phyloP scores from a whole-genome alignment of 1,140 invertebrate species.

The Branchinecta lindahli region DNA sequence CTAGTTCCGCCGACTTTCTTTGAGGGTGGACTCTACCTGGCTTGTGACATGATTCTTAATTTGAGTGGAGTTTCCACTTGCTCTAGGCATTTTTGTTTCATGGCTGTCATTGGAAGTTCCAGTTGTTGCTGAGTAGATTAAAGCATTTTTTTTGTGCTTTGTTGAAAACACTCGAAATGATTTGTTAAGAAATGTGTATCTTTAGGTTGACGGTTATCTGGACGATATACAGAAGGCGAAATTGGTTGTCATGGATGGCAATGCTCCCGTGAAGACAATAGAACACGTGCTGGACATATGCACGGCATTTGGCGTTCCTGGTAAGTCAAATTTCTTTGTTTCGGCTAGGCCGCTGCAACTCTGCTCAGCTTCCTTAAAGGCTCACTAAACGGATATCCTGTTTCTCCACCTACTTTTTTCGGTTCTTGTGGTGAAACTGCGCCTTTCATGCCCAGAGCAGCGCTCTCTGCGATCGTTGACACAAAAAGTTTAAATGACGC shows the following conservation, averaged over 20 bases:
- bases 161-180: slow-evolving; percentile 13
- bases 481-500: too few species aligned
- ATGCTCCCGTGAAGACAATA: slow-evolving; percentile 50
- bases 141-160: slow-evolving; percentile 17
- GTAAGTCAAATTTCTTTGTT: slow-evolving; percentile 33
- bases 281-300: slow-evolving; percentile 45
- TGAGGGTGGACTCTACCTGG: too few species aligned
- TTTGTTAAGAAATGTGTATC: neutral
- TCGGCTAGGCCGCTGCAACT: too few species aligned
- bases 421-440: too few species aligned
- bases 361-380: too few species aligned
- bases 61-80: slow-evolving; percentile 19
- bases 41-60: too few species aligned
- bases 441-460: too few species aligned
- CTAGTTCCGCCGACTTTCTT: too few species aligned
- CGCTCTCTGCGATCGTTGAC: too few species aligned
- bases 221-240: slow-evolving; percentile 41
- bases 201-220: slow-evolving; percentile 21
- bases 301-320: slow-evolving; percentile 42
- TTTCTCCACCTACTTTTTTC: too few species aligned
- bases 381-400: too few species aligned
- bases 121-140: slow-evolving; percentile 18
- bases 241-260: slow-evolving; percentile 64
- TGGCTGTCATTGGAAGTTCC: neutral
- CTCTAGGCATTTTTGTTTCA: neutral